phyloP scores from a whole-genome alignment of 2,888 invertebrate genomes.

The Baccha elongata region DNA sequence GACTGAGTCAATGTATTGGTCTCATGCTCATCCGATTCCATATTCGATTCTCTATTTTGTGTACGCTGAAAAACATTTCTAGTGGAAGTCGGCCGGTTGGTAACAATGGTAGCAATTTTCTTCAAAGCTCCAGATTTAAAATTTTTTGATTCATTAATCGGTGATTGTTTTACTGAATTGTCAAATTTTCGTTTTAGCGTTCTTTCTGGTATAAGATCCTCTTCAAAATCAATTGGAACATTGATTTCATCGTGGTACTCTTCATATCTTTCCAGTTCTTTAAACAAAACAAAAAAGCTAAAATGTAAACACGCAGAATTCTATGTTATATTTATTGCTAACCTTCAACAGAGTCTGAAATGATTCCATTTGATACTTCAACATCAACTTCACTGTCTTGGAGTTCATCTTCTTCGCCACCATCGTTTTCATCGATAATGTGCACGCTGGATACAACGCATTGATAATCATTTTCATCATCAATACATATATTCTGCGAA shows the following conservation, averaged over 20 bases:
- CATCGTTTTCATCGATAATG: slow-evolving; percentile 19
- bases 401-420: neutral
- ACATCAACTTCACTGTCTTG: slow-evolving; percentile 1
- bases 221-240: slow-evolving; percentile 21
- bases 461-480: slow-evolving; percentile 41
- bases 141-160: no score
- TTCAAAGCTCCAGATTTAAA: slow-evolving; percentile 2
- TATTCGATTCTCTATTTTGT: neutral
- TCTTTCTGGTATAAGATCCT: neutral
- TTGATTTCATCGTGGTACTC: slow-evolving; percentile 3
- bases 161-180: neutral
- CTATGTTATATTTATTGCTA: neutral
- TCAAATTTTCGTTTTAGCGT: slow-evolving; percentile 43
- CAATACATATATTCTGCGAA: neutral
- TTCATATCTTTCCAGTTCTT: slow-evolving; percentile 34
- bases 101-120: neutral
- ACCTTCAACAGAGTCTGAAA: slow-evolving; percentile 51
- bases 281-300: neutral
- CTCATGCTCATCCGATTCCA: neutral
- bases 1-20: slow-evolving; percentile 66
- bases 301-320: neutral
- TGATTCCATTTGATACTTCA: slow-evolving; percentile 31
- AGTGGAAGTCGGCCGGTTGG: slow-evolving; percentile 39
- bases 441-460: slow-evolving; percentile 50
- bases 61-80: neutral